Percentiles rank a stretch among this genome's conserved stretches.
phyloP scores from a whole-genome alignment of 1,140 invertebrate genomes.

The Zaprionus lachaisei region DNA sequence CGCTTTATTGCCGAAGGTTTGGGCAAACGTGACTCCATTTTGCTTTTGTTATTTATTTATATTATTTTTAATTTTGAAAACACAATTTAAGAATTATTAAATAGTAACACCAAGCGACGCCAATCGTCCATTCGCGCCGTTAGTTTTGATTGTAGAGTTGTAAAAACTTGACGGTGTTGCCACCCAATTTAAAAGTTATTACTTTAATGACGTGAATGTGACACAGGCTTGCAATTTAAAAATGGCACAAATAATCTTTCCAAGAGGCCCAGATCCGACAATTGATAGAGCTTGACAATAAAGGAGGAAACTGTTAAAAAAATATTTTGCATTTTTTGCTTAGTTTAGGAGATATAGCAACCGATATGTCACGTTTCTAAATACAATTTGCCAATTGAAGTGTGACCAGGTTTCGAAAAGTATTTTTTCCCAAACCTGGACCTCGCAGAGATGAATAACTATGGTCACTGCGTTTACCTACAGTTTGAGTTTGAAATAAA shows the following conservation, averaged over 20 bases:
- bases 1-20: slow-evolving; percentile 64
- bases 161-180: slow-evolving; percentile 5
- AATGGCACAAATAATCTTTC: neutral
- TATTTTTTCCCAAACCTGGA: too few species aligned
- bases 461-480: too few species aligned
- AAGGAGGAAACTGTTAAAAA: too few species aligned
- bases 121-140: slow-evolving; percentile 58
- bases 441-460: too few species aligned
- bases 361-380: too few species aligned
- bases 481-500: too few species aligned
- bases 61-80: neutral
- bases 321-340: too few species aligned
- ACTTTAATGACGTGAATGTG: neutral
- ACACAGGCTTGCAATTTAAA: neutral
- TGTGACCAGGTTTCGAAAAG: too few species aligned
- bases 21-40: slow-evolving; percentile 76
- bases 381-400: too few species aligned
- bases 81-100: slow-evolving; percentile 8
- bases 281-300: too few species aligned
- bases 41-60: neutral
- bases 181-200: neutral
- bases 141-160: slow-evolving; percentile 66
- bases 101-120: slow-evolving; percentile 37
- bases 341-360: too few species aligned
- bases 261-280: too few species aligned